Evolutionary conservation across 1,140 invertebrate species (phyloP).

Genomic region (Eriocheir sinensis): DNA sequence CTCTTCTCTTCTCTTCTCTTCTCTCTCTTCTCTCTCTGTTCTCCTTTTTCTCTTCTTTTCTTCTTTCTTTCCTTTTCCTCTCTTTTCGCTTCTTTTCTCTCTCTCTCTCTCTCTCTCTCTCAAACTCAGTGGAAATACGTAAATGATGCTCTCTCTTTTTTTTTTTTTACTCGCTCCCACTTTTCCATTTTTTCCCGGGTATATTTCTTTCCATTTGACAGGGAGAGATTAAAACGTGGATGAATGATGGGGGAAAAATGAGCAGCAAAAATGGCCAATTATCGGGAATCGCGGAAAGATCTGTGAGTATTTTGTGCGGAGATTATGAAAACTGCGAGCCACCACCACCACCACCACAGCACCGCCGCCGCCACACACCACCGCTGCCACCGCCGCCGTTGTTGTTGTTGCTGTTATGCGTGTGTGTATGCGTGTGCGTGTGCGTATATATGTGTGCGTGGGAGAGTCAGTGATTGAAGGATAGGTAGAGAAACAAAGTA

Average conservation of each 20-base stretch:
- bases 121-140: not conserved
- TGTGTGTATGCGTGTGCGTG: too few relatives aligned
- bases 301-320: not conserved
- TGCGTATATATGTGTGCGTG: too few relatives aligned
- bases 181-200: not conserved
- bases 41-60: not conserved
- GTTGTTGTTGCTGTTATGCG: too few relatives aligned
- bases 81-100: too few relatives aligned
- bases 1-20: too few relatives aligned
- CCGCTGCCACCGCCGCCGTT: too few relatives aligned
- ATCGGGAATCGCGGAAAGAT: constrained; percentile 23
- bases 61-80: not conserved
- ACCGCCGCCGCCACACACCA: too few relatives aligned
- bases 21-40: not conserved
- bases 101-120: too few relatives aligned
- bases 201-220: not conserved
- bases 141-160: not conserved
- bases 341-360: too few relatives aligned
- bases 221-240: constrained; percentile 6
- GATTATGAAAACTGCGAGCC: not conserved
- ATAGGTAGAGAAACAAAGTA: too few relatives aligned
- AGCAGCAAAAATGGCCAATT: constrained; percentile 15
- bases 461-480: too few relatives aligned
- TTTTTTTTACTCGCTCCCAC: not conserved
- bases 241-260: constrained; percentile 1